These are phyloP conservation scores for Nettapus auritus DNA, from an alignment of 2,113 vertebrate species.

Conservation along the genomic window DNA sequence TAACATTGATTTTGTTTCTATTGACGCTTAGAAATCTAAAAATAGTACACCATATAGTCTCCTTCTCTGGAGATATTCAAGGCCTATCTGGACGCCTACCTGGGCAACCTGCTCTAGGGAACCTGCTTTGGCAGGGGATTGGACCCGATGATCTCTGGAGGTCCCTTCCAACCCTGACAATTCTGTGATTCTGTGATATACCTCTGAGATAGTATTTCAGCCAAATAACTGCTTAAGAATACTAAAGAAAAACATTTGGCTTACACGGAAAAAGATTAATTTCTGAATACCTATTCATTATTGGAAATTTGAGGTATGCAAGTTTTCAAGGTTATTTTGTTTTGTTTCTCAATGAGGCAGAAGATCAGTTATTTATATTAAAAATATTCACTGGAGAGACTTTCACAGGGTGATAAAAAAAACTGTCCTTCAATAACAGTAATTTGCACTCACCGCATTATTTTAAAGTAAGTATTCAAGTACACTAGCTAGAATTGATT, in stretches of 20 bases:
- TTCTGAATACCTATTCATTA: background rate
- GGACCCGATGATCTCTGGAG: no score
- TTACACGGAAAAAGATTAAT: background rate
- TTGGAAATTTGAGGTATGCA: background rate
- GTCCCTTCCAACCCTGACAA: no score
- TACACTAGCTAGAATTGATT: background rate
- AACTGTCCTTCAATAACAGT: background rate
- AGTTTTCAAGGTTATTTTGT: background rate
- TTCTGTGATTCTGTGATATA: no score
- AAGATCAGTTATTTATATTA: background rate
- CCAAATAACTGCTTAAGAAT: background rate
- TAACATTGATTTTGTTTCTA: background rate
- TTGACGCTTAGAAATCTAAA: background rate
- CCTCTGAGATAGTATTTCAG: background rate
- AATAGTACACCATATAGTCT: background rate
- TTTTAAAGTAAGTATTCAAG: background rate
- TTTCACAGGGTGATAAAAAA: background rate
- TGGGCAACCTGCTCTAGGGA: no score
- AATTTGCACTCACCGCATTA: background rate
- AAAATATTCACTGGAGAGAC: background rate
- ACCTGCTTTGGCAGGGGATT: no score
- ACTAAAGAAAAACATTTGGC: background rate
- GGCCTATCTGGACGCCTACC: no score
- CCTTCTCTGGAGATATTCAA: no score
- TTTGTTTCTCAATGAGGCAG: background rate